Percentiles rank a stretch among this genome's conserved stretches.
Evolutionary conservation across 2,113 vertebrate genomes (phyloP).

Genomic region (Bufo bufo): DNA sequence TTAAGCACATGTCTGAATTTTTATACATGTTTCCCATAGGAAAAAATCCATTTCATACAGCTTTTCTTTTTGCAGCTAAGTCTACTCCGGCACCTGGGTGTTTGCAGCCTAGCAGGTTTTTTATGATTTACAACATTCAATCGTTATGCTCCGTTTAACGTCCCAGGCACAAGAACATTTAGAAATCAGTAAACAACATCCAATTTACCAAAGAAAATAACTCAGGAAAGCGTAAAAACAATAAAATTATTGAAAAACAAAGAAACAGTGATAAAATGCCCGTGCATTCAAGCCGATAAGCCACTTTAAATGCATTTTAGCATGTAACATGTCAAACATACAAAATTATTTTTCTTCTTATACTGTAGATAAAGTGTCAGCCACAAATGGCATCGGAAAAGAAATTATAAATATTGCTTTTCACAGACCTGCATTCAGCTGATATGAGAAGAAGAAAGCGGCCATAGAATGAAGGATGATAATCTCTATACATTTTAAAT

Average conservation of each 20-base stretch:
- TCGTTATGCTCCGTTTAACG: not conserved
- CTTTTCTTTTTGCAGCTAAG: not conserved
- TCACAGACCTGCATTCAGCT: slow-evolving; percentile 32
- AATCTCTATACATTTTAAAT: slow-evolving; percentile 9
- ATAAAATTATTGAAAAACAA: slow-evolving; percentile 33
- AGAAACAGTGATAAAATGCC: not conserved
- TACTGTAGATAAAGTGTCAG: slow-evolving; percentile 45
- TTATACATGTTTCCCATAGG: too few relatives aligned
- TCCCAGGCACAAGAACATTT: not conserved
- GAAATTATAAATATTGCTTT: slow-evolving; percentile 14
- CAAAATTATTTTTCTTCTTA: slow-evolving; percentile 28
- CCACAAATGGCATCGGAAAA: slow-evolving; percentile 11
- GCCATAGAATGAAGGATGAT: not conserved
- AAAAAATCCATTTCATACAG: not conserved
- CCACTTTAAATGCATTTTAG: slow-evolving; percentile 11
- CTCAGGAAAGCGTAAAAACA: slow-evolving; percentile 18
- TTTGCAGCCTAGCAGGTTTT: not conserved
- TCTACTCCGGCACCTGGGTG: not conserved
- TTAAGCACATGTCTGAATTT: too few relatives aligned
- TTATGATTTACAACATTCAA: not conserved
- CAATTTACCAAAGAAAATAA: slow-evolving; percentile 31
- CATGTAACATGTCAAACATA: slow-evolving; percentile 34
- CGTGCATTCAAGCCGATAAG: not conserved
- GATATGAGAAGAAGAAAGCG: slow-evolving; percentile 33
- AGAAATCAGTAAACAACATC: slow-evolving; percentile 17